Base-by-base conservation (phyloP, 2,888 invertebrate genomes). In the Stenchaetothrips biformis region DNA sequence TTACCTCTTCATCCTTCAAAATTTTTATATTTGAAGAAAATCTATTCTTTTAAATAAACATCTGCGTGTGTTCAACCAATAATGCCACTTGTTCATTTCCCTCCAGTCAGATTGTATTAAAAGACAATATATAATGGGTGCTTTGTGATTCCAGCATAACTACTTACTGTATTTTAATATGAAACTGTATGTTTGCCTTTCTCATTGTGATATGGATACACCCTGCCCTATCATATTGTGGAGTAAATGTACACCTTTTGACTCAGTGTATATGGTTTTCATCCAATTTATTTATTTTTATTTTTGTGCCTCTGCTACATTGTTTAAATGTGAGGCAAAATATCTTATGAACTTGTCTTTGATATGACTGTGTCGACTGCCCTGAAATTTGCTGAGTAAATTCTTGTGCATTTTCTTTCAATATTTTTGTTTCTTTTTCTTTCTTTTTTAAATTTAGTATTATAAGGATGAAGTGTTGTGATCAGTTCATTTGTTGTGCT, bases 401-500 rank as follows among this genome's bases (percentile, higher is more conserved):
- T 21, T 74, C 67, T 25, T 74, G 67, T 74, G 67, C 67, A 74
- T 74, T 74, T 74, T 74, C 67, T 21, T 74, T 37, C 37, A 37
- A 74, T 74, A 21, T 21, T 11, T 74, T 74, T 74, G 21, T 25
- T 21, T 74, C 21, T 11, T 16, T 25, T 25, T 74, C 9, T 74
- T 74, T 25, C 25, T 11, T 74, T 25, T 25, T 25, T 74, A 25
- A 21, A 74, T 74, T 74, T 74, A 74, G 25, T 11, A 25, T 74
- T 74, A 0, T 74, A 74, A 74, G 67, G 25, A 7, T 74, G 67
- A 74, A 74, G 67, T 74, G 67, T 74, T 74, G 67, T 74, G 67
- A 74, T 74, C 67, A 74, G 67, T 74, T 74, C 67, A 74, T 74
- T 74, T 74, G 67, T 74, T 74, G 67, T 74, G 11, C 67, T 74